These are phyloP conservation scores for Platycheirus albimanus DNA, from an alignment of 2,888 invertebrate species.

Conservation along the genomic window DNA sequence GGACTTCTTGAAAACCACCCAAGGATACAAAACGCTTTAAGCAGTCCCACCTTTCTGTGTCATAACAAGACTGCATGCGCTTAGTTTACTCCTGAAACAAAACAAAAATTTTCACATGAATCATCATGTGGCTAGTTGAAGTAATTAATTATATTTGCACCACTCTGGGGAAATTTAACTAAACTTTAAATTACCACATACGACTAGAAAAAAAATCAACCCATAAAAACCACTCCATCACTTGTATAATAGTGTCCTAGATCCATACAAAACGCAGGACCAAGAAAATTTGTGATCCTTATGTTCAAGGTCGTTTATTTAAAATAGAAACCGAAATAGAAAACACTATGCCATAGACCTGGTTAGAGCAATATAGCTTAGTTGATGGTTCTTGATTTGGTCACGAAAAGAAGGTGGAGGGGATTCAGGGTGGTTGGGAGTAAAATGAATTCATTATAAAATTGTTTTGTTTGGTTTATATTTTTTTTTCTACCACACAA, in stretches of 20 bases:
- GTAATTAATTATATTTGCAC: constrained; percentile 17
- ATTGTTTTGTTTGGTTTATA: neutral
- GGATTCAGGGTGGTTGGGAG: no score
- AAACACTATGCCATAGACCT: constrained; percentile 43
- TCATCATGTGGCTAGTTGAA: constrained; percentile 25
- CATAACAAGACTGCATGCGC: no score
- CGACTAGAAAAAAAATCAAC: no score
- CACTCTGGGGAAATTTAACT: constrained; percentile 24
- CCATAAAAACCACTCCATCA: neutral
- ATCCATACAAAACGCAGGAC: neutral
- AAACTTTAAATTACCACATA: neutral
- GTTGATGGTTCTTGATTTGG: neutral
- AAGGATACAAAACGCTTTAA: no score
- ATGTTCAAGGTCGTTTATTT: constrained; percentile 66
- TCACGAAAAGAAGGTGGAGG: no score
- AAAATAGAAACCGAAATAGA: constrained; percentile 68
- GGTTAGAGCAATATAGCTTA: neutral
- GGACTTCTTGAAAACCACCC: no score
- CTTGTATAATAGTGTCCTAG: constrained; percentile 14
- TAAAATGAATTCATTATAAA: constrained; percentile 18
- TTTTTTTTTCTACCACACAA: neutral
- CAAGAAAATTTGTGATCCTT: constrained; percentile 31
- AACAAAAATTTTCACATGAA: neutral
- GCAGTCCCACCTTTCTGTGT: no score
- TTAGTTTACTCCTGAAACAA: neutral